Evolutionary conservation across 2,797 vertebrate species (phyloP).

Genomic region (Danio tinwini): DNA sequence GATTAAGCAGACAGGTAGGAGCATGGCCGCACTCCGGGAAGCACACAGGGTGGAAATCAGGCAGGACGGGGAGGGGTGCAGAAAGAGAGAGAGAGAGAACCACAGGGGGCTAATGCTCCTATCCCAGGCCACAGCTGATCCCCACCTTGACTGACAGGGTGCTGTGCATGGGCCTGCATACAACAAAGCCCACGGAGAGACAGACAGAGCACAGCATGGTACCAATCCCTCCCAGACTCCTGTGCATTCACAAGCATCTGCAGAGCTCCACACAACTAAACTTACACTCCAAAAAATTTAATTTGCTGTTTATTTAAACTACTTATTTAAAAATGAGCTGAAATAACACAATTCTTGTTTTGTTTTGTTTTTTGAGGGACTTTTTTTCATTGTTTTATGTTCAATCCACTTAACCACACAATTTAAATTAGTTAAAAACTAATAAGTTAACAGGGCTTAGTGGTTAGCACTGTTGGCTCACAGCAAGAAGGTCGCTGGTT

Average conservation of each 20-base stretch:
- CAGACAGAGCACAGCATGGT: conserved; percentile 36
- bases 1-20: conserved; percentile 90
- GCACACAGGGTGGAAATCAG: conserved; percentile 62
- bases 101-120: conserved; percentile 96
- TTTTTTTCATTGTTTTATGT: too few relatives aligned
- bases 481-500: too few relatives aligned
- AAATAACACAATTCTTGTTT: too few relatives aligned
- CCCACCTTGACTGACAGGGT: conserved; percentile 92
- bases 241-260: conserved; percentile 26
- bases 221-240: conserved; percentile 37
- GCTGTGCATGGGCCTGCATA: conserved; percentile 81
- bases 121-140: conserved; percentile 94
- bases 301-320: too few relatives aligned
- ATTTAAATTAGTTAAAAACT: too few relatives aligned
- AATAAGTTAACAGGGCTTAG: too few relatives aligned
- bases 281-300: too few relatives aligned
- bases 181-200: conserved; percentile 80
- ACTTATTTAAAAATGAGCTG: too few relatives aligned
- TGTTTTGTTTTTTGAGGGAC: too few relatives aligned
- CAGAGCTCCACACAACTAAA: background rate
- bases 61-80: conserved; percentile 77
- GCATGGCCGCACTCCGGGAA: conserved; percentile 76
- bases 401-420: too few relatives aligned
- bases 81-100: conserved; percentile 78
- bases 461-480: too few relatives aligned